phyloP scores from a whole-genome alignment of 2,888 invertebrate species.

The Euspilapteryx auroguttella region DNA sequence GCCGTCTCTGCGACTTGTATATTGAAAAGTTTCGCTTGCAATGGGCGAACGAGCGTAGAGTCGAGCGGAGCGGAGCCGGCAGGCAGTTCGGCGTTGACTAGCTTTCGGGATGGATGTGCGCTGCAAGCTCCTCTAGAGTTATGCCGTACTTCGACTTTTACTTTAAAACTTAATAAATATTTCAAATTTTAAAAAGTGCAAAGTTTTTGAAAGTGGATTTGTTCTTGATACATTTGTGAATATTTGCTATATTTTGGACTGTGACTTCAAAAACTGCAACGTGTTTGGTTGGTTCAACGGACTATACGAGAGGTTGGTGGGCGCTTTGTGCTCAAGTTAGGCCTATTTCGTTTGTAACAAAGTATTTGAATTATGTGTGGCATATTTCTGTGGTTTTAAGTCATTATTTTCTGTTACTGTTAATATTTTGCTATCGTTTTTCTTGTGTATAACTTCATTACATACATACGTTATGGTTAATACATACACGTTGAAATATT shows the following conservation, averaged over 20 bases:
- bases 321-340: conserved; percentile 35
- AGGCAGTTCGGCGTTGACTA: conserved; percentile 56
- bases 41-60: conserved; percentile 25
- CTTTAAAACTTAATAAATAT: conserved; percentile 26
- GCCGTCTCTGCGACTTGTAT: conserved; percentile 61
- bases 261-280: no score
- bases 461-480: no score
- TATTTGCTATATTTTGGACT: no score
- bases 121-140: conserved; percentile 27
- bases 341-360: conserved; percentile 31
- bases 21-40: conserved; percentile 55
- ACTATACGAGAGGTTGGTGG: conserved; percentile 54
- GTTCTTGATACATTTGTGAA: no score
- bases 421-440: no score
- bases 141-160: conserved; percentile 41
- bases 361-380: no score
- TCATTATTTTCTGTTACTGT: no score
- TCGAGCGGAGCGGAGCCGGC: no score
- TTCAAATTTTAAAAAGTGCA: neutral
- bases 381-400: no score
- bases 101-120: conserved; percentile 36
- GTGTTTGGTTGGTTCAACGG: conserved; percentile 58
- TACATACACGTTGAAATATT: no score
- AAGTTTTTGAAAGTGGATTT: neutral
- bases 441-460: no score